Evolutionary conservation across 2,888 invertebrate species (phyloP), one percentile per base, ranked within the genome.

Genomic region (Drosophila sordidula): DNA sequence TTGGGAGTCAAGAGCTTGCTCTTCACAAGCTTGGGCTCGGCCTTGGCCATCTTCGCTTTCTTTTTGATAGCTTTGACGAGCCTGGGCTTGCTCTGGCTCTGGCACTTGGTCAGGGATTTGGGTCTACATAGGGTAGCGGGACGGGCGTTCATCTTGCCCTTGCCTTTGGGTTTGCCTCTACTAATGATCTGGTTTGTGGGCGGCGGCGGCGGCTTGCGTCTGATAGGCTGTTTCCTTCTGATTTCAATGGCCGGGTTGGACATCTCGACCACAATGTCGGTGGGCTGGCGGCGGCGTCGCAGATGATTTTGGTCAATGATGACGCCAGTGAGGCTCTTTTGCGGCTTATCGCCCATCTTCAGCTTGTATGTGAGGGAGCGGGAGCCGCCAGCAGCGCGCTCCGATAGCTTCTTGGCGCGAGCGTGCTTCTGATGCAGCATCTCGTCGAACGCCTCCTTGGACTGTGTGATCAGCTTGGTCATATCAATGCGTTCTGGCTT

Each of bases 361-460:
- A 62, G 52, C 22, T 46, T 34, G 36, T 58, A 66, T 0, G 32
- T 49, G 0, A 49, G 26, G 0, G 38, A 16, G 2, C 9, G 9
- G 6, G 52, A 41, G 2, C 29, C 11, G n/a, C 11, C 11, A 9
- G 49, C 11, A 0, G 59, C 6, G 4, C 25, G 12, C 4, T 14
- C 22, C 11, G 9, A 6, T 5, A 5, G 6, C 0, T 11, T n/a
- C 1, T 2, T 32, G 0, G 34, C 1, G 1, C 41, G 45, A 1
- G 22, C 11, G 1, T 18, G 57, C 18, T 69, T 69, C 11, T 57
- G 47, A 3, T 65, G 45, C 5, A 81, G 1, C 42, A 83, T 50
- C 6, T 81, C 82, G 5, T 83, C 87, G 36, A 83, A 64, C 1
- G 85, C 82, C 50, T 85, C 87, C 54, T 87, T 87, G 16, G 87